Base-by-base conservation (phyloP, 1,140 invertebrate species). In the Ceratoteleas bidentatus region DNA sequence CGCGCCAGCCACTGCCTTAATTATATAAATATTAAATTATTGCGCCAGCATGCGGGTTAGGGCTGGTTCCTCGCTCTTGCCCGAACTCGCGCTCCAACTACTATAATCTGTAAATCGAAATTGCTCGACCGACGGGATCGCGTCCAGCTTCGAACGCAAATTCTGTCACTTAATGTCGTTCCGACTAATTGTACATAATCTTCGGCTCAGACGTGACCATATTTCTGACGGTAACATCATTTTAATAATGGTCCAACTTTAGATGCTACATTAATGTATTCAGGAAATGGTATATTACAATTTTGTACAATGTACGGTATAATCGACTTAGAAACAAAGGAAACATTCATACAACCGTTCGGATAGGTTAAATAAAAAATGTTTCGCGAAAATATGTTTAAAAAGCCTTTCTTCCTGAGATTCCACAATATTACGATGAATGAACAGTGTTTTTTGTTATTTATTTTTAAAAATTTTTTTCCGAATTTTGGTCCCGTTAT, bases 11-110 rank as follows among this genome's bases (percentile, higher is more conserved):
- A 83, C 81, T 77, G 81, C 62, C 66, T 89, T 88, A 89, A 90
- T 90, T 88, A 86, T 89, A 90, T 88, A 90, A 90, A 90, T 89
- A 90, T 90, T 89, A 87, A 84, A 86, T 89, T 89, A 88, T 87
- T 79, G 77, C 77, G 75, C 80, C 81, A 75, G 70, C 68, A 73
- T 85, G 62, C 84, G 73, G 81, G 62, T 58, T 58, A 56, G 77
- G 77, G 65, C 45, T 54, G 47, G 57, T 61, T 65, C 47, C 62
- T 78, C 65, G 58, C 64, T 62, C 61, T 58, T 64, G 45, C 53
- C 54, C 43, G 66, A 75, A 75, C 73, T 76, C 68, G 60, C 62
- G 50, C 64, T 62, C 33, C 11, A 76, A 69, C 64, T 80, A 56
- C 32, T 73, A 60, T 80, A 76, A 76, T 74, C 68, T 65, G 78